Evolutionary conservation across 2,888 invertebrate species (phyloP), one percentile per base, ranked within the genome.

Genomic region (Athalia cordata): DNA sequence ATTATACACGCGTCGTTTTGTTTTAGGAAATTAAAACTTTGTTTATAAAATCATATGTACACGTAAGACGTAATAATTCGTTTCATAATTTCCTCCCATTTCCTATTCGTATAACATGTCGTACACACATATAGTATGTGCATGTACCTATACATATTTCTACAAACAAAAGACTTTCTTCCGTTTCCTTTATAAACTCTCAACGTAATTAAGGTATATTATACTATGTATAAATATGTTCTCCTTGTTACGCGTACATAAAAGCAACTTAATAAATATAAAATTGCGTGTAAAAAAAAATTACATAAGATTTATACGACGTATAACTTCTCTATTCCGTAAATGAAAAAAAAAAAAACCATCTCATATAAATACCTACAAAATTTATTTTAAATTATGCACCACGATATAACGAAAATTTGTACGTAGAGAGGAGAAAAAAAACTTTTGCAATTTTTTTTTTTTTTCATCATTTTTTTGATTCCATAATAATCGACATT

Each of bases 171-270:
- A 68, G n/a, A 59, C 59, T 59, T 8, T 13, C 72, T 72, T 72
- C 47, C 72, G 47, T 65, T 47, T 72, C 72, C 72, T 45, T 57
- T 72, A 13, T 52, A 59, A 72, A 72, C 59, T 59, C 13, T 52
- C 7, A 29, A 57, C 29, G 59, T 72, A 59, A 59, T 72, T 13
- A 68, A 11, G 11, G 43, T 47, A 13, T n/a, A 29, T 29, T n/a
- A 29, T 29, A 29, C 29, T 29, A 43, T 8, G 29, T 55, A 13
- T 45, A 55, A 43, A 55, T 8, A 15, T 8, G 43, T 5, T 13
- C 50, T 43, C 50, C 9, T 15, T 15, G 55, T 68, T 9, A 29
- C 55, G 7, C 55, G n/a, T 55, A 29, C 43, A 52, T 55, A 11
- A 9, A 9, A 11, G n/a, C 3, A 11, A 52, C 52, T 52, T 11